phyloP scores from a whole-genome alignment of 2,113 vertebrate species.

The Epinephelus cyanopodus region DNA sequence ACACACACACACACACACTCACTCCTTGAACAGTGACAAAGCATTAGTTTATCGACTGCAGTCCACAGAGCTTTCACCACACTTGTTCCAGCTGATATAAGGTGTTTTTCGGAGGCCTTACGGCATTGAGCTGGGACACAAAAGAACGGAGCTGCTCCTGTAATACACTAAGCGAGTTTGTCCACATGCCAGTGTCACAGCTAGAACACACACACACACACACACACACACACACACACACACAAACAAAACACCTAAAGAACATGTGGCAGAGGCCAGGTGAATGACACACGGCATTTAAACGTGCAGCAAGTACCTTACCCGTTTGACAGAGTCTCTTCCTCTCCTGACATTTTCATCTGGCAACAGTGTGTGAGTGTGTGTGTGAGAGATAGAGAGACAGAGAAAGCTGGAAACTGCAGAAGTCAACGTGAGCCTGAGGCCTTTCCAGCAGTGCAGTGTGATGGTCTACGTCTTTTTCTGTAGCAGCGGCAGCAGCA shows the following conservation, averaged over 20 bases:
- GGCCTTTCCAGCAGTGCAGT: constrained; percentile 69
- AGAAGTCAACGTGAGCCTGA: constrained; percentile 53
- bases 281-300: constrained; percentile 16
- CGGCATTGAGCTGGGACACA: constrained; percentile 18
- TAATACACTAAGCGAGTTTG: constrained; percentile 51
- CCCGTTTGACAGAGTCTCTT: constrained; percentile 81
- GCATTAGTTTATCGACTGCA: constrained; percentile 52
- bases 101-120: constrained; percentile 6
- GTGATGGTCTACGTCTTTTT: constrained; percentile 50
- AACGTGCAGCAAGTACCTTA: constrained; percentile 68
- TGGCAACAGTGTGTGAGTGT: constrained; percentile 62
- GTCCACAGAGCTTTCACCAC: constrained; percentile 10
- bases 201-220: constrained; percentile 16
- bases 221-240: constrained; percentile 13
- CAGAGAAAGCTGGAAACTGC: constrained; percentile 33
- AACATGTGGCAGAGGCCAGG: neutral
- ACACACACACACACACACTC: neutral
- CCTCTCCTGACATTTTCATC: constrained; percentile 87
- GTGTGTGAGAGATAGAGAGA: constrained; percentile 28
- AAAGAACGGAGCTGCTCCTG: constrained; percentile 4
- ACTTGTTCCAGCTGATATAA: constrained; percentile 4
- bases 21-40: constrained; percentile 38
- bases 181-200: constrained; percentile 59
- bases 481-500: constrained; percentile 56
- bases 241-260: constrained; percentile 5